Base-by-base conservation (phyloP, 2,113 vertebrate genomes). In the Sylvia atricapilla region DNA sequence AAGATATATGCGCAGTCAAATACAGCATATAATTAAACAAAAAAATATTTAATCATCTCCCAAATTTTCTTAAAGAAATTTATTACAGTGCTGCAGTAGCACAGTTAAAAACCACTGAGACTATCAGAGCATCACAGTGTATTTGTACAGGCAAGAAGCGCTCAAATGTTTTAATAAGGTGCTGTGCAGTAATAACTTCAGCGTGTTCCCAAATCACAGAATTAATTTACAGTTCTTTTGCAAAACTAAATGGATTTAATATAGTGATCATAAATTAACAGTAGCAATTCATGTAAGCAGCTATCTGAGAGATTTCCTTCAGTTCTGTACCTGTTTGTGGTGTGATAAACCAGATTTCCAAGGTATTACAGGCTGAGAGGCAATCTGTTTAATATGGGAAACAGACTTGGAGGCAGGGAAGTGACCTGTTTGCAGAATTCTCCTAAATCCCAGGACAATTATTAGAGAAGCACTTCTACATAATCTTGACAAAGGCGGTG, bases 141-240 rank as follows among this genome's bases (percentile, higher is more conserved):
- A 53, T 92, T 91, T 94, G 75, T 47, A 73, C 18, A 96, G 75
- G 53, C 64, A 76, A 79, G 75, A 70, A 92, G 52, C 37, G 63
- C 39, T 94, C 60, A 55, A 85, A 92, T 87, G 58, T 75, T 96
- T 93, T 86, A 95, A 96, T 94, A 91, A 95, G 90, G 74, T 94
- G 52, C 88, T 93, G 86, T 93, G 86, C 67, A 73, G 70, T 87
- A 95, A 94, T 90, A 95, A 88, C 90, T 96, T 89, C 70, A 89
- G 84, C 13, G 44, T 70, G 76, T 87, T 89, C 91, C 88, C 90
- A 96, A 95, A 92, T 96, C 90, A 82, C 94, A 94, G 84, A 95
- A 93, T 91, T 96, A 95, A 97, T 97, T 96, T 96, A 84, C 90
- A 88, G 62, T 53, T 55, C 76, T 93, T 92, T 91, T 64, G 74